Conservation (phyloP, 2,888 invertebrate genomes). For the Lissonota sp. region DNA sequence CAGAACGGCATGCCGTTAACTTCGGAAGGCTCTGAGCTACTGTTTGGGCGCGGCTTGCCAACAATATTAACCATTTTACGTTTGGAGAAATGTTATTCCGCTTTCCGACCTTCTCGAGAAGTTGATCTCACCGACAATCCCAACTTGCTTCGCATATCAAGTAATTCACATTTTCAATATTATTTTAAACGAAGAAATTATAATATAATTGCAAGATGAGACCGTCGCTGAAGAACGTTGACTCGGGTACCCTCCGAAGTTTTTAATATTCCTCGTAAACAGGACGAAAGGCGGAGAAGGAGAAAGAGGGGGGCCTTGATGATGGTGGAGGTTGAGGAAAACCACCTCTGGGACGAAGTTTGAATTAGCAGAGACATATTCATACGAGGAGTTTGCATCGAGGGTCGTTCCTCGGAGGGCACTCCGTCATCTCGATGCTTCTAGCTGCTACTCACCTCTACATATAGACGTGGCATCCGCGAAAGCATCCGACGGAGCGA, state of each 20-base stretch:
- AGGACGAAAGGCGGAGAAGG: conserved; percentile 59
- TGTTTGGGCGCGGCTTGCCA: conserved; percentile 35
- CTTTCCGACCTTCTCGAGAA: not conserved
- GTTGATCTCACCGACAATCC: too few species aligned
- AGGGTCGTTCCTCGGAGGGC: conserved; percentile 84
- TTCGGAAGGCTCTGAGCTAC: conserved; percentile 51
- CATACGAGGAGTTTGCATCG: conserved; percentile 84
- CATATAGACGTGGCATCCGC: conserved; percentile 55
- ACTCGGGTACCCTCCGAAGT: conserved; percentile 73
- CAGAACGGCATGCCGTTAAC: conserved; percentile 70
- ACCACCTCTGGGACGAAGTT: conserved; percentile 83
- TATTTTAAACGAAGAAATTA: conserved; percentile 18
- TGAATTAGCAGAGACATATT: conserved; percentile 84
- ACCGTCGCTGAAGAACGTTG: conserved; percentile 47
- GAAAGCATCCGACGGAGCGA: conserved; percentile 56
- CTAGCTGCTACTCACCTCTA: conserved; percentile 76
- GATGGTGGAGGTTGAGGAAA: conserved; percentile 66
- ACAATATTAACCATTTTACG: conserved; percentile 44
- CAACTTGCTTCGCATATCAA: not conserved
- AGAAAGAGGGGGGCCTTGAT: not conserved
- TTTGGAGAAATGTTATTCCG: conserved; percentile 27
- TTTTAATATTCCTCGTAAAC: conserved; percentile 83
- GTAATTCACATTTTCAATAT: conserved; percentile 6
- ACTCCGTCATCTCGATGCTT: conserved; percentile 83
- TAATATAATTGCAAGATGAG: conserved; percentile 49